Evolutionary conservation across 2,113 vertebrate genomes (phyloP).

Genomic region (Rynchops niger): DNA sequence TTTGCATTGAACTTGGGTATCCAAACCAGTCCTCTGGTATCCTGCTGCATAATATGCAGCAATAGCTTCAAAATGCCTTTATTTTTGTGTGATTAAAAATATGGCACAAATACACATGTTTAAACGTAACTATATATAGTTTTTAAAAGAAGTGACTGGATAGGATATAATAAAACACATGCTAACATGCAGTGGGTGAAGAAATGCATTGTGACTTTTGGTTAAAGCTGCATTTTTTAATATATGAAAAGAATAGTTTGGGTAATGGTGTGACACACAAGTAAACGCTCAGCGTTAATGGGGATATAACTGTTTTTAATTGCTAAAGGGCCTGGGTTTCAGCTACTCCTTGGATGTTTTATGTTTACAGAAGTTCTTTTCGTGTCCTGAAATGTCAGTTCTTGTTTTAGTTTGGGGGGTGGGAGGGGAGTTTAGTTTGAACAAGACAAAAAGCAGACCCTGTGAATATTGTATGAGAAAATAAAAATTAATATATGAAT

Average conservation of each 20-base stretch:
- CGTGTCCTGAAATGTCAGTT: slow-evolving; percentile 27
- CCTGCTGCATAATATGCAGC: slow-evolving; percentile 23
- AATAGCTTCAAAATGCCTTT: slow-evolving; percentile 39
- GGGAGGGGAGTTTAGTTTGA: slow-evolving; percentile 24
- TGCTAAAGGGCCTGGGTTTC: slow-evolving; percentile 36
- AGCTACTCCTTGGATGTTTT: slow-evolving; percentile 50
- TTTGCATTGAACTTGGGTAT: not conserved
- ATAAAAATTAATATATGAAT: slow-evolving; percentile 75
- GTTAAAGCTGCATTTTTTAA: slow-evolving; percentile 54
- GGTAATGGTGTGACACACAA: not conserved
- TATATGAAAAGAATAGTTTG: not conserved
- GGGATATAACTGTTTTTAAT: slow-evolving; percentile 57
- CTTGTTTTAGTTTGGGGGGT: slow-evolving; percentile 45
- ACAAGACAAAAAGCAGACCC: slow-evolving; percentile 49
- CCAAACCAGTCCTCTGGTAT: not conserved
- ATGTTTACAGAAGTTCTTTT: slow-evolving; percentile 59
- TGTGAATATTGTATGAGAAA: slow-evolving; percentile 71
- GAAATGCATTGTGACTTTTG: slow-evolving; percentile 52
- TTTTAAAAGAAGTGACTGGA: slow-evolving; percentile 50
- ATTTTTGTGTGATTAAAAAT: slow-evolving; percentile 62
- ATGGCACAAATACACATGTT: slow-evolving; percentile 53
- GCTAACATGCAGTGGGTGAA: slow-evolving; percentile 42
- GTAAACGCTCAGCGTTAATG: slow-evolving; percentile 21
- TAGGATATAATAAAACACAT: slow-evolving; percentile 50
- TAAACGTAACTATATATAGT: slow-evolving; percentile 71